These are phyloP conservation scores for Axea sp. DNA, from an alignment of 2,888 invertebrate genomes.

Conservation along the genomic window DNA sequence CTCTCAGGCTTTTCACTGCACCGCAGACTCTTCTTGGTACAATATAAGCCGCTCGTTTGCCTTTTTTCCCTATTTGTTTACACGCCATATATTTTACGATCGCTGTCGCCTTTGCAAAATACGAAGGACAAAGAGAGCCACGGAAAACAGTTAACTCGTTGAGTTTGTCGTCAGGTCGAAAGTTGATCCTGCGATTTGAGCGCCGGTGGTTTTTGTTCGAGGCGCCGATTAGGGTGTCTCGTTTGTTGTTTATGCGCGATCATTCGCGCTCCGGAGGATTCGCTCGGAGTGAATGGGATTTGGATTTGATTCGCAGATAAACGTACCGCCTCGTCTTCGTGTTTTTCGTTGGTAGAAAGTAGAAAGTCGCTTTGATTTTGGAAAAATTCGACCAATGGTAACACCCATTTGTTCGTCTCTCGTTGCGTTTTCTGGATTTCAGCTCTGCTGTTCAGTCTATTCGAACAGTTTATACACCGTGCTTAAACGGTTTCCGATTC, in stretches of 20 bases:
- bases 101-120: background rate
- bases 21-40: constrained; percentile 41
- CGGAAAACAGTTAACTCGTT: background rate
- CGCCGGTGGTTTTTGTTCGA: background rate
- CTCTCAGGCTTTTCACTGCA: constrained; percentile 55
- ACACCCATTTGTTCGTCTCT: too few relatives aligned
- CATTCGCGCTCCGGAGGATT: constrained; percentile 11
- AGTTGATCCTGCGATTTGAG: constrained; percentile 7
- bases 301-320: constrained; percentile 34
- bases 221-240: constrained; percentile 11
- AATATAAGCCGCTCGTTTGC: constrained; percentile 18
- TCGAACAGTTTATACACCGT: too few relatives aligned
- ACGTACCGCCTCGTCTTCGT: constrained; percentile 2
- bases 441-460: too few relatives aligned
- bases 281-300: constrained; percentile 25
- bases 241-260: constrained; percentile 12
- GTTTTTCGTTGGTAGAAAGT: constrained; percentile 26
- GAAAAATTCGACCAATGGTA: too few relatives aligned
- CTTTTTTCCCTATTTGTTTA: constrained; percentile 15
- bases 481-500: too few relatives aligned
- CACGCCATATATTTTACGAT: constrained; percentile 11
- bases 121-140: background rate
- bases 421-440: too few relatives aligned
- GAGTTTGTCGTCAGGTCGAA: background rate
- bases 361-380: constrained; percentile 18